Percentiles rank a stretch among this genome's conserved stretches.
These are phyloP conservation scores for Mionectes macconnelli DNA, from an alignment of 2,113 vertebrate species.

Conservation along the genomic window DNA sequence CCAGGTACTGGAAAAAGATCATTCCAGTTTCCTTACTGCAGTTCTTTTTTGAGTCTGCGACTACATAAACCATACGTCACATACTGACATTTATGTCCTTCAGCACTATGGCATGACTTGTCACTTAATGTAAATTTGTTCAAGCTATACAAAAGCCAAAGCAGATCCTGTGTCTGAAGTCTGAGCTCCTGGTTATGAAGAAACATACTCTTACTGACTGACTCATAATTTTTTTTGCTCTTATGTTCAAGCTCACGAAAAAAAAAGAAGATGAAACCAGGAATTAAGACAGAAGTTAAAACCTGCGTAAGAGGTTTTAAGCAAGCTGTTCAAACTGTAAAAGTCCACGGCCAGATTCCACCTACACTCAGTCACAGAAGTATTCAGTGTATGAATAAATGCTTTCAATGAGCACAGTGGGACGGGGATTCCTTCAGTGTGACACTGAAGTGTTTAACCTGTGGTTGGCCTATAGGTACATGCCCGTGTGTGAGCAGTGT, in stretches of 20 bases:
- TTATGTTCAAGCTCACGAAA: slow-evolving; percentile 67
- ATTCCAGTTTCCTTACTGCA: not conserved
- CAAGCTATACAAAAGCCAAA: slow-evolving; percentile 62
- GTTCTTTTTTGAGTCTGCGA: slow-evolving; percentile 11
- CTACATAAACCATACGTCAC: slow-evolving; percentile 29
- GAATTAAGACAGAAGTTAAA: slow-evolving; percentile 73
- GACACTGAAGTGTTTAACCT: slow-evolving; percentile 30
- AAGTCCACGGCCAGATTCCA: slow-evolving; percentile 51
- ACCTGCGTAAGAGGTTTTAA: slow-evolving; percentile 60
- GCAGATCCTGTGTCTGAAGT: slow-evolving; percentile 70
- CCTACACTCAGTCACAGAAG: slow-evolving; percentile 56
- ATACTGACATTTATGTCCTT: slow-evolving; percentile 67
- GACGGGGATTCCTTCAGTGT: not conserved
- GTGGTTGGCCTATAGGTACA: not conserved
- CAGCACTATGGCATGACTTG: slow-evolving; percentile 52
- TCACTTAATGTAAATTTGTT: slow-evolving; percentile 71
- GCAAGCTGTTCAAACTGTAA: slow-evolving; percentile 48
- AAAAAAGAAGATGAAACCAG: slow-evolving; percentile 71
- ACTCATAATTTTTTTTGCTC: slow-evolving; percentile 66
- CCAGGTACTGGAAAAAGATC: not conserved
- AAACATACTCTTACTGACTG: slow-evolving; percentile 65
- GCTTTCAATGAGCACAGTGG: not conserved
- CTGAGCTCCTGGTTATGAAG: slow-evolving; percentile 67
- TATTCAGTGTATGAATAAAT: not conserved
- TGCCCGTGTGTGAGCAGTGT: not conserved